Conservation (phyloP, 2,888 invertebrate species). For the Anodontia alba region DNA sequence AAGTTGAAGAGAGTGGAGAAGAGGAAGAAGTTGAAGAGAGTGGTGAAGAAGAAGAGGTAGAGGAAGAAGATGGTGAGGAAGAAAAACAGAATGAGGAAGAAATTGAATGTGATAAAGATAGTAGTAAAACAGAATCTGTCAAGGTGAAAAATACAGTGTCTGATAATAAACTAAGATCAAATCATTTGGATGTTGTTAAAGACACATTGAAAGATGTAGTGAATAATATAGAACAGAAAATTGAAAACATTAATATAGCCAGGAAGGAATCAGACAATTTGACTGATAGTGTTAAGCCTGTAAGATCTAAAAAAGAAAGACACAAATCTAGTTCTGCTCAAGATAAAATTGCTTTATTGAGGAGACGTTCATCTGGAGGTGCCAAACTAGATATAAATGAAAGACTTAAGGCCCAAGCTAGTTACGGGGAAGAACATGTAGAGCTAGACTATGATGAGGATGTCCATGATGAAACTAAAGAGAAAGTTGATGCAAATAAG, state of each 20-base stretch:
- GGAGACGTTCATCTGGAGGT: constrained; percentile 6
- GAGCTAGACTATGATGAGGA: constrained; percentile 85
- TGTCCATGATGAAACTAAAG: constrained; percentile 67
- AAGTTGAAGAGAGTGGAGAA: constrained; percentile 32
- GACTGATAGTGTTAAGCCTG: not conserved
- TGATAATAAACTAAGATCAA: not conserved
- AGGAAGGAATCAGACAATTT: not conserved
- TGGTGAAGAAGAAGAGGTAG: constrained; percentile 17
- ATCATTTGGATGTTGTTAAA: not conserved
- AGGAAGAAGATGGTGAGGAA: not conserved
- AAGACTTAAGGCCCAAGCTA: constrained; percentile 61
- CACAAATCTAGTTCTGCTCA: constrained; percentile 9
- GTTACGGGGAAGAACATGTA: constrained; percentile 82
- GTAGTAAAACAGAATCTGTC: not conserved
- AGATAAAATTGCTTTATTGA: constrained; percentile 4
- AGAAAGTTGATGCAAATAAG: constrained; percentile 62
- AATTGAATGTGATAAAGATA: constrained; percentile 4
- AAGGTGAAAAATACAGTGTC: constrained; percentile 11
- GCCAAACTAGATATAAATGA: constrained; percentile 61
- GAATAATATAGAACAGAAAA: not conserved
- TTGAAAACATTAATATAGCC: constrained; percentile 3
- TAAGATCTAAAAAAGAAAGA: not conserved
- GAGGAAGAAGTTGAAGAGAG: constrained; percentile 18
- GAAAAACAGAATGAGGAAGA: not conserved
- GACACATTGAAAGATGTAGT: constrained; percentile 5